Evolutionary conservation across 2,888 invertebrate species (phyloP), one percentile per base, ranked within the genome.

Genomic region (Synergus laeviventris): DNA sequence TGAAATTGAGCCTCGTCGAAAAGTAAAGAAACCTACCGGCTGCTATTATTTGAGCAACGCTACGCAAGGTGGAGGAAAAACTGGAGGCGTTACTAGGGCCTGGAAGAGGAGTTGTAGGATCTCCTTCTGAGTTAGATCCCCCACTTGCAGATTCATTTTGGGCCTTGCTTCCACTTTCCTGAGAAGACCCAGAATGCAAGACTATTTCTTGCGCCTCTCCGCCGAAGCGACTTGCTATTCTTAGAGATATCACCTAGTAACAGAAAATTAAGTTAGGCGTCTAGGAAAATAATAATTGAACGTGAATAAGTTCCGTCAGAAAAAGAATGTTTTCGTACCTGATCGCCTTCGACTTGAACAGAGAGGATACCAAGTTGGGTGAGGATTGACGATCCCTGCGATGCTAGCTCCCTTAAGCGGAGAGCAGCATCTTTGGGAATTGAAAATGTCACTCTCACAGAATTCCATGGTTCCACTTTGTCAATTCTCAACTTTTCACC

Each of bases 381-480:
- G 87, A 99, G 94, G 86, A 96, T 95, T 83, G 96, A 94, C 88
- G 97, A 97, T 84, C 98, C 97, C 91, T 97, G 96, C 89, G 96
- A 95, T 83, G 98, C 98, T 90, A 99, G 93, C 92, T 97, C 97
- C 87, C 97, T 94, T 89, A 99, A 93, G 85, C 97, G 95, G 88
- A 96, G 93, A 89, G 98, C 98, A 89, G 98, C 98, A 92, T 98
- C 98, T 91, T 96, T 95, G 89, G 98, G 98, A 93, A 99, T 97
- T 91, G 97, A 97, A 94, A 99, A 95, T 92, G 98, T 98, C 91
- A 99, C 98, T 92, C 97, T 95, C 88, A 99, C 98, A 87, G 98
- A 97, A 93, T 98, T 98, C 98, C 98, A 99, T 94, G 98, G 98
- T 94, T 98, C 98, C 93, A 98, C 94, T 91, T 96, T 96, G 89